Percentiles rank a stretch among this genome's conserved stretches.
These are phyloP conservation scores for Acyrthosiphon pisum DNA, from an alignment of 1,140 invertebrate genomes.

Conservation along the genomic window DNA sequence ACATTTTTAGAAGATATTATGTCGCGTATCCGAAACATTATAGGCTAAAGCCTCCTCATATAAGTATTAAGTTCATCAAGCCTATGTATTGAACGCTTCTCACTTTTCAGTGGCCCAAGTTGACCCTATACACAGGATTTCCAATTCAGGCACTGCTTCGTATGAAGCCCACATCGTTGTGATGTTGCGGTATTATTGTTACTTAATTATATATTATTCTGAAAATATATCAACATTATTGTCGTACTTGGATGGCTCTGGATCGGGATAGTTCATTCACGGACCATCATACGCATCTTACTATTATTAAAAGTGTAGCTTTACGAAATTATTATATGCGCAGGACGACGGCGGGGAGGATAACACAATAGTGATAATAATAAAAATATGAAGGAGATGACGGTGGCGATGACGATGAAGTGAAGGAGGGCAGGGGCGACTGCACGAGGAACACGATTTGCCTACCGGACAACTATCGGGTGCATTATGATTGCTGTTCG, in stretches of 20 bases:
- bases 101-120: background rate
- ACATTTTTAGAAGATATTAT: too few relatives aligned
- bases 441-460: conserved; percentile 10
- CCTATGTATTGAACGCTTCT: background rate
- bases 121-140: background rate
- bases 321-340: background rate
- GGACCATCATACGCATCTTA: background rate
- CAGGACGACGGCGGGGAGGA: background rate
- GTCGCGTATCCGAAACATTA: too few relatives aligned
- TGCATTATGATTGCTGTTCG: conserved; percentile 31
- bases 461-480: background rate
- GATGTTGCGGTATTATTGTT: background rate
- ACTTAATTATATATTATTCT: background rate
- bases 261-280: background rate
- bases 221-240: background rate
- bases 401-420: background rate
- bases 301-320: background rate
- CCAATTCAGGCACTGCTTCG: background rate
- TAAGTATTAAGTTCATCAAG: too few relatives aligned
- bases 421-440: too few relatives aligned
- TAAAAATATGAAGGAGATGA: background rate
- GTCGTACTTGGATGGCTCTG: background rate
- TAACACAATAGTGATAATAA: background rate
- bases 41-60: too few relatives aligned
- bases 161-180: background rate